These are phyloP conservation scores for Thereva unica DNA, from an alignment of 2,888 invertebrate genomes.

Conservation along the genomic window DNA sequence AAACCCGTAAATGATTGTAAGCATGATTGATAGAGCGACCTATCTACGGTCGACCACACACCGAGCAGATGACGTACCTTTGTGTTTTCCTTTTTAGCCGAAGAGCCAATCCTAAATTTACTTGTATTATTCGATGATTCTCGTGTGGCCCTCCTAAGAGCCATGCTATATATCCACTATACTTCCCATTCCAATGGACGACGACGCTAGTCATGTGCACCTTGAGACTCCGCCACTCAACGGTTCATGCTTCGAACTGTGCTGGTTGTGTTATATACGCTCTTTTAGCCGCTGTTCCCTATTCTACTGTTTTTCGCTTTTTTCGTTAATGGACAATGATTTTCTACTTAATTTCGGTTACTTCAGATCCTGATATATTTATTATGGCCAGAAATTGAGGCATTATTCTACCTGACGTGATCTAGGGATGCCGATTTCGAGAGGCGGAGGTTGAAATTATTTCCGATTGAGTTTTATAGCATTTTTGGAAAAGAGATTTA, in stretches of 20 bases:
- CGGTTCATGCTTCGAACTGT: background rate
- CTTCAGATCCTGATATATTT: too few species aligned
- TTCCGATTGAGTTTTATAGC: too few species aligned
- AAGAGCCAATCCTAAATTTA: conserved; percentile 34
- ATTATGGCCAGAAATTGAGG: too few species aligned
- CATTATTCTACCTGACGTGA: too few species aligned
- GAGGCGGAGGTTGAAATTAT: too few species aligned
- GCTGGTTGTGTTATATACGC: background rate
- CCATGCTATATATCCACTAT: conserved; percentile 13
- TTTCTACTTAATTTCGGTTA: too few species aligned
- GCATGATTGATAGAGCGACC: conserved; percentile 29
- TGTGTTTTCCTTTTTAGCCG: conserved; percentile 32
- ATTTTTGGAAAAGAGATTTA: too few species aligned
- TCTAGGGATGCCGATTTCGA: too few species aligned
- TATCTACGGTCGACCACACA: conserved; percentile 29
- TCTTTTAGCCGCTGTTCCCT: background rate
- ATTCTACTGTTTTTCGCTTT: too few species aligned
- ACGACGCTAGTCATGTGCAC: background rate
- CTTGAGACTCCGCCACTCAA: background rate
- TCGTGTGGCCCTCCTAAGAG: background rate
- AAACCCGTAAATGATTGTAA: too few species aligned
- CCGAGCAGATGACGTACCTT: conserved; percentile 10
- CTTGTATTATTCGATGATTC: conserved; percentile 18
- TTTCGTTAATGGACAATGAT: too few species aligned
- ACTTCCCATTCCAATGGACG: conserved; percentile 13